Evolutionary conservation across 2,797 vertebrate species (phyloP).

Genomic region (Cyclura pinguis): DNA sequence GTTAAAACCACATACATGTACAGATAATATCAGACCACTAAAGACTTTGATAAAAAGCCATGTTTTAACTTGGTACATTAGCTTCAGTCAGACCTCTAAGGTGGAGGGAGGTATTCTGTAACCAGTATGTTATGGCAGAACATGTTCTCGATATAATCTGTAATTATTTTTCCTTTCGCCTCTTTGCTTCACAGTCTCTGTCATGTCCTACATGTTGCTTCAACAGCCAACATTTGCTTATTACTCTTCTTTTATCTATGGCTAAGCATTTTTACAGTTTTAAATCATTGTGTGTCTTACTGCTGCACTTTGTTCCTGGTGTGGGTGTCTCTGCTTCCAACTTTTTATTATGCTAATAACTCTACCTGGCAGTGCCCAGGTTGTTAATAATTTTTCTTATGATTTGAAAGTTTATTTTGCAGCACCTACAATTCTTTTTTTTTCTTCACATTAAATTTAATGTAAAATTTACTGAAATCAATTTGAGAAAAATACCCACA

Average conservation of each 20-base stretch:
- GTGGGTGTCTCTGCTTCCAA: background rate
- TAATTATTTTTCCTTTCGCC: background rate
- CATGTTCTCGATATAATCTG: background rate
- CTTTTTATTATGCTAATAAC: too few species aligned
- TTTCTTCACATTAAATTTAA: background rate
- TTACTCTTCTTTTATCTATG: background rate
- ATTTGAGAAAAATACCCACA: too few species aligned
- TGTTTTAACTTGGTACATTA: too few species aligned
- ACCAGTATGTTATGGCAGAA: too few species aligned
- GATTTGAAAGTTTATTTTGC: background rate
- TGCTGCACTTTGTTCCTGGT: background rate
- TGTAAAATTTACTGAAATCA: too few species aligned
- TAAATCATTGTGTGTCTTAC: background rate
- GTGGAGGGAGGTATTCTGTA: too few species aligned
- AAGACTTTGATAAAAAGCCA: too few species aligned
- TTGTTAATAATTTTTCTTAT: background rate
- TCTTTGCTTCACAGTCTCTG: background rate
- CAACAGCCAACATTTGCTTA: background rate
- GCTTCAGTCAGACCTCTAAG: too few species aligned
- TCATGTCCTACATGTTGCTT: background rate
- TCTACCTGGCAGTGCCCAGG: too few species aligned
- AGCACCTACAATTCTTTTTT: background rate
- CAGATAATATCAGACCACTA: too few species aligned
- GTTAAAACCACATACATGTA: too few species aligned
- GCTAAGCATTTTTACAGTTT: background rate